Conservation (phyloP, 2,888 invertebrate genomes). For the Yponomeuta malinellus region DNA sequence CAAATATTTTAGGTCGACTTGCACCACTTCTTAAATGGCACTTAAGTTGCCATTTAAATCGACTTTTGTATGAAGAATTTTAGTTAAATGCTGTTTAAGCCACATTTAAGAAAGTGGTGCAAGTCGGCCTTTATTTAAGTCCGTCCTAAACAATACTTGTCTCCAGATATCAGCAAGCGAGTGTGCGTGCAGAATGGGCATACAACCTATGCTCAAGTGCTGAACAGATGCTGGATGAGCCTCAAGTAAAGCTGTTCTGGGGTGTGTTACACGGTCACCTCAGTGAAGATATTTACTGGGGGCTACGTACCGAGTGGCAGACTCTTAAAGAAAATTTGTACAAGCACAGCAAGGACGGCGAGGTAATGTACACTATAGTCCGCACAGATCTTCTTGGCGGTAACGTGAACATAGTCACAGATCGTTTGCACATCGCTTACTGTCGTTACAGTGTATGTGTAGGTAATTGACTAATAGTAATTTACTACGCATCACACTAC, state of each 20-base stretch:
- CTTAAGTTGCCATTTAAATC: too few relatives aligned
- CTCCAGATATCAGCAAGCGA: conserved; percentile 58
- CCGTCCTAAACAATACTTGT: not conserved
- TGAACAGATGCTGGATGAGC: conserved; percentile 66
- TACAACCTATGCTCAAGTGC: conserved; percentile 69
- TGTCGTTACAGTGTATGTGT: too few relatives aligned
- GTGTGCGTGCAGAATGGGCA: conserved; percentile 70
- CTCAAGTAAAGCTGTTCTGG: conserved; percentile 64
- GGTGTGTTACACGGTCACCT: conserved; percentile 58
- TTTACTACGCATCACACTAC: too few relatives aligned
- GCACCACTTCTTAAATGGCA: too few relatives aligned
- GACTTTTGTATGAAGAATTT: too few relatives aligned
- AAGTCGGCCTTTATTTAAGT: not conserved
- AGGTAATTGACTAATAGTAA: too few relatives aligned
- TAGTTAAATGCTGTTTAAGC: too few relatives aligned
- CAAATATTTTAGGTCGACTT: not conserved
- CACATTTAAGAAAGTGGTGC: too few relatives aligned
- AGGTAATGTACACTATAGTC: conserved; percentile 30
- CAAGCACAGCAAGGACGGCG: conserved; percentile 39
- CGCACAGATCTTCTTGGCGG: too few relatives aligned
- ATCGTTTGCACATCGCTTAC: too few relatives aligned
- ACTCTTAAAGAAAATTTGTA: conserved; percentile 43
- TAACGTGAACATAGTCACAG: too few relatives aligned
- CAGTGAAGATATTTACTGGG: conserved; percentile 60
- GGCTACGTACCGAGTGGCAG: conserved; percentile 50